Base-by-base conservation (phyloP, 2,797 vertebrate species). In the Miichthys miiuy region DNA sequence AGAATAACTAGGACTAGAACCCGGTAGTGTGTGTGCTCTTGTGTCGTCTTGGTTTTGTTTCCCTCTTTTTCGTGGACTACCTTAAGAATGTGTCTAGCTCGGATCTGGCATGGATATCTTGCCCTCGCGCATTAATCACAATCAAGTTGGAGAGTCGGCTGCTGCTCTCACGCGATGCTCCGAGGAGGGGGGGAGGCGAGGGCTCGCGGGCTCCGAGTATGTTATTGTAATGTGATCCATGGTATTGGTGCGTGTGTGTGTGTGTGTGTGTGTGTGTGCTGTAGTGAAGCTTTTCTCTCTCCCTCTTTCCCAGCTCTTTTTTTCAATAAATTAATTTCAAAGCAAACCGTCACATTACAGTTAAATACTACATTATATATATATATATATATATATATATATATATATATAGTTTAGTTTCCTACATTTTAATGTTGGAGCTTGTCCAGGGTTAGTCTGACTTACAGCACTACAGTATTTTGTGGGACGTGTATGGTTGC, bases 91-190 rank as follows among this genome's bases (percentile, higher is more conserved):
- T 38, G 77, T 79, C 68, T 67, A 46, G 80, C 68, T 76, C 41
- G 86, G 90, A 76, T 93, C 92, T 94, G 94, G 93, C 94, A 86
- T 80, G 87, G 91, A 91, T 80, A 81, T 87, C 60, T 88, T 76
- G 82, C 91, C 90, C 91, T 92, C 88, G 91, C 91, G 92, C 93
- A 94, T 95, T 95, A 94, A 95, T 95, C 94, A 95, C 95, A 94
- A 93, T 95, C 93, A 94, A 95, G 91, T 88, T 69, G 82, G 88
- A 92, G 91, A 94, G 89, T 93, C 91, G 83, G 92, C 90, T 89
- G 91, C 89, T 89, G 91, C 94, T 96, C 94, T 94, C 95, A 96
- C 95, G 95, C 95, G 93, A 96, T 95, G 94, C 93, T 93, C 81
- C 57, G 91, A 20, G 83, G 91, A 89, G 93, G 93, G 91, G 91